Base-by-base conservation (phyloP, 2,113 vertebrate species). In the Genyomyrus donnyi region DNA sequence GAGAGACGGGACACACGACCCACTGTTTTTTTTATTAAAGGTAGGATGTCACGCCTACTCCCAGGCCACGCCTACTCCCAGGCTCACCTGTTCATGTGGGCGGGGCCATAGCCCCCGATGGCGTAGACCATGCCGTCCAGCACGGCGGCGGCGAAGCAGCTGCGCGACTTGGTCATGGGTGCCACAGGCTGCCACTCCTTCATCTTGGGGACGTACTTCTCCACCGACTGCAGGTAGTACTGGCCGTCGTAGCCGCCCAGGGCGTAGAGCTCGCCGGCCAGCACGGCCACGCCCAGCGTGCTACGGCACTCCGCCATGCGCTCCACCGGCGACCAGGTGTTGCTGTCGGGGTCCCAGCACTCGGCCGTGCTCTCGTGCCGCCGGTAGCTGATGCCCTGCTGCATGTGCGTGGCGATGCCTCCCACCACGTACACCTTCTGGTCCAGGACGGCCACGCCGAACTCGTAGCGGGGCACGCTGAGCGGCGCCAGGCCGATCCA, bases 401-500 rank as follows among this genome's bases (percentile, higher is more conserved):
- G 96, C 95, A 98, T 97, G 74, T 97, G 98, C 0, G 98, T 98
- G 53, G 98, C 98, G 7, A 99, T 99, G 56, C 98, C 98, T 0
- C 98, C 98, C 49, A 99, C 96, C 35, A 99, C 98, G 0, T 97
- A 99, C 1, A 99, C 95, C 89, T 98, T 98, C 95, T 99, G 98
- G 92, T 99, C 97, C 90, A 99, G 96, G 66, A 98, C 97, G 0
- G 97, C 98, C 21, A 99, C 95, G 2, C 98, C 98, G 49, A 99
- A 99, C 90, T 99, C 98, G 48, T 97, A 98, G 84, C 98, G 97
- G 1, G 98, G 97, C 88, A 97, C 97, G 87, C 96, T 97, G 5
- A 99, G 96, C 0, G 98, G 98, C 3, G 98, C 98, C 93, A 99
- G 96, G 50, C 98, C 98, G 42, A 99, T 99, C 98, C 98, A 99